Conservation (phyloP, 2,888 invertebrate species). For the Meiosimyza platycephala region DNA sequence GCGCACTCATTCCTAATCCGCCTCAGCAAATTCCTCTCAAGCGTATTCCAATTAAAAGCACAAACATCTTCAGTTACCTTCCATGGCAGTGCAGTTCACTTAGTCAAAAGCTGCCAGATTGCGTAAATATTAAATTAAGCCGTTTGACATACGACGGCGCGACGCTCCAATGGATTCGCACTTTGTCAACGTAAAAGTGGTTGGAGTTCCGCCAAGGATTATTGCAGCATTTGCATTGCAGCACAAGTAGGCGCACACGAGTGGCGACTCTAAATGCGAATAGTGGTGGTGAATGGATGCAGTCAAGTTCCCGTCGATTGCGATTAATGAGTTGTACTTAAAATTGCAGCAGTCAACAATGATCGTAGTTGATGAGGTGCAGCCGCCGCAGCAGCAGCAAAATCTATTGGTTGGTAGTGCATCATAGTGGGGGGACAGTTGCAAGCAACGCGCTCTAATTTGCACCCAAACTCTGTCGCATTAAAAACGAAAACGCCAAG, state of each 20-base stretch:
- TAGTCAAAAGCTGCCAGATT: slow-evolving; percentile 30
- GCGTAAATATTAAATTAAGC: slow-evolving; percentile 36
- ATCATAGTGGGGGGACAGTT: too few species aligned
- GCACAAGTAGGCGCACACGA: neutral
- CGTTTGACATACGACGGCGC: slow-evolving; percentile 3
- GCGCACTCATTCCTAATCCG: neutral
- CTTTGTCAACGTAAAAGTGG: slow-evolving; percentile 28
- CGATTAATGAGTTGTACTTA: slow-evolving; percentile 64
- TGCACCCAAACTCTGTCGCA: slow-evolving; percentile 46
- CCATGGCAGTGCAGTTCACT: neutral
- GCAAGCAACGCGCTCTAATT: slow-evolving; percentile 47
- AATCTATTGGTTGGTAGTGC: neutral
- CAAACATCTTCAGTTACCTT: slow-evolving; percentile 25
- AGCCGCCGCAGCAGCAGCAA: slow-evolving; percentile 33
- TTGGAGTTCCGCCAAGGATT: neutral
- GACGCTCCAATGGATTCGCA: slow-evolving; percentile 33
- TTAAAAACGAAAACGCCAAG: too few species aligned
- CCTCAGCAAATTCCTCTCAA: slow-evolving; percentile 25
- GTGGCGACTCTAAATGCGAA: neutral
- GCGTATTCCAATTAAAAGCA: slow-evolving; percentile 36
- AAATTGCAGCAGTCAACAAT: slow-evolving; percentile 45
- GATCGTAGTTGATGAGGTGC: slow-evolving; percentile 48
- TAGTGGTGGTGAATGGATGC: slow-evolving; percentile 8
- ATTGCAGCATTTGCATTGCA: neutral
- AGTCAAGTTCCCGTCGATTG: slow-evolving; percentile 53